A percentile compares a stretch with the other conserved stretches of the same genome.
These are phyloP conservation scores for Candoia aspera DNA, from an alignment of 2,113 vertebrate genomes.

Conservation along the genomic window DNA sequence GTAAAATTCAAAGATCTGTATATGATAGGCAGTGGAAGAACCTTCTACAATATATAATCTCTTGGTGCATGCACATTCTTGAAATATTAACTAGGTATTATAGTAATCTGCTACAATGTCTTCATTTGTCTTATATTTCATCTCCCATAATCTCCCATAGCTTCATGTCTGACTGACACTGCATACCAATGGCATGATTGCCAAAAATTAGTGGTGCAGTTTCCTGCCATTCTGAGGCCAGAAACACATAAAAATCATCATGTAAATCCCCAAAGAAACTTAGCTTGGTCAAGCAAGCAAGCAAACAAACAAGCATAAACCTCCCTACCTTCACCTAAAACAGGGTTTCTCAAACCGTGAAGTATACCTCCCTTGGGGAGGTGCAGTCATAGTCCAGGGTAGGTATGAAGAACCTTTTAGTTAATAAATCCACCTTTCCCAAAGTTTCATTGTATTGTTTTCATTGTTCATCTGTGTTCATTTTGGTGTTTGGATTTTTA, in stretches of 20 bases:
- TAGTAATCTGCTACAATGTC: not conserved
- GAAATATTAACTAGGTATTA: not conserved
- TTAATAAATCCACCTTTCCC: not conserved
- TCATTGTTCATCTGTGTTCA: not conserved
- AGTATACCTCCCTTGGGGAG: not conserved
- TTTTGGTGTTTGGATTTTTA: not conserved
- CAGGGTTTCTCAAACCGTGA: not conserved
- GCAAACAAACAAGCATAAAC: not conserved
- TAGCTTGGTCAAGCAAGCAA: not conserved
- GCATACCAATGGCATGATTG: not conserved
- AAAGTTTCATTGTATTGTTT: not conserved
- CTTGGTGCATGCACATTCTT: not conserved
- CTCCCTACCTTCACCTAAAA: not conserved
- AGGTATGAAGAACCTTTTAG: not conserved
- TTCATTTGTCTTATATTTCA: not conserved
- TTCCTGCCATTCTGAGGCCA: not conserved
- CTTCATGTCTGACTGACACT: not conserved
- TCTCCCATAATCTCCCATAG: too few relatives aligned
- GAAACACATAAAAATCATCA: not conserved
- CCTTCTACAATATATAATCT: too few relatives aligned
- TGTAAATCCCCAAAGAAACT: not conserved
- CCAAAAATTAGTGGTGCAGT: not conserved
- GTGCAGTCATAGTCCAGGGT: not conserved
- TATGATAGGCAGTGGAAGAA: not conserved
- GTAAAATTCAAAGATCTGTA: not conserved